Conservation (phyloP, 2,888 invertebrate species). For the Clostera curtula region DNA sequence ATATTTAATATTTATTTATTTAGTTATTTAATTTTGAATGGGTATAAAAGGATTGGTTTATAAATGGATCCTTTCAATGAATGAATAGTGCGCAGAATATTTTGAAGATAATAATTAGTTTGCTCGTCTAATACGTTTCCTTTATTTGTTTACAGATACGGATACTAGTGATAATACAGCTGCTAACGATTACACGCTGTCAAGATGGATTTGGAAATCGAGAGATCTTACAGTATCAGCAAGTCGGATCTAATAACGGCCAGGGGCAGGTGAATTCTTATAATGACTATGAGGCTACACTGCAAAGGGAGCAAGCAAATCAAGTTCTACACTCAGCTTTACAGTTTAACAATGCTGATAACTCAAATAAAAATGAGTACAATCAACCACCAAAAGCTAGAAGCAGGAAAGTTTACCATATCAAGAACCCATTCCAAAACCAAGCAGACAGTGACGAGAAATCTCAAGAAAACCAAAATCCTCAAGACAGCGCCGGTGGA, state of each 20-base stretch:
- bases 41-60: too few relatives aligned
- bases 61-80: too few relatives aligned
- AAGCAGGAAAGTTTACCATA: constrained; percentile 54
- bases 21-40: too few relatives aligned
- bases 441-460: constrained; percentile 39
- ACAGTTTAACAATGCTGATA: constrained; percentile 50
- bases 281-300: too few relatives aligned
- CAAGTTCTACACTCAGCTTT: constrained; percentile 47
- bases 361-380: constrained; percentile 38
- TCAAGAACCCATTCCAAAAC: constrained; percentile 63
- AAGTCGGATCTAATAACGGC: constrained; percentile 44
- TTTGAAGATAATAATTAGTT: too few relatives aligned
- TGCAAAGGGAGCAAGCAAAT: constrained; percentile 48
- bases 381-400: constrained; percentile 41
- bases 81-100: too few relatives aligned
- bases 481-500: constrained; percentile 52
- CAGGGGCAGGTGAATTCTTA: too few relatives aligned
- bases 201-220: constrained; percentile 60
- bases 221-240: constrained; percentile 51
- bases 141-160: constrained; percentile 59
- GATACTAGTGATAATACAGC: constrained; percentile 56
- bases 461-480: constrained; percentile 30
- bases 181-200: constrained; percentile 41
- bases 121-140: too few relatives aligned
- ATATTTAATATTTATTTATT: too few relatives aligned